Percentiles rank a stretch among this genome's conserved stretches.
phyloP scores from a whole-genome alignment of 2,797 vertebrate genomes.

The Pyrocephalus nanus region DNA sequence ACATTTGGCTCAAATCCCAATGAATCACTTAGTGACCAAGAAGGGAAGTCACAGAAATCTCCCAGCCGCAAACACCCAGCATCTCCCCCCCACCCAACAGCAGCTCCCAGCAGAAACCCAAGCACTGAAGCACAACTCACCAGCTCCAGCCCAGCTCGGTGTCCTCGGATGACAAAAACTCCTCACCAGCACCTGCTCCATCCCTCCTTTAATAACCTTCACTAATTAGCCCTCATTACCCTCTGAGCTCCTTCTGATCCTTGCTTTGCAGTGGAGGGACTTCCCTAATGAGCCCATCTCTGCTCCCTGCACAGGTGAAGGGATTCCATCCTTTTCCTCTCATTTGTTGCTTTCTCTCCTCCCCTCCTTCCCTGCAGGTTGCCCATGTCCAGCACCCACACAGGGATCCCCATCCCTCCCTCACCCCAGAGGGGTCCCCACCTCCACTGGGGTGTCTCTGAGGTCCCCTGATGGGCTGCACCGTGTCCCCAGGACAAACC shows the following conservation, averaged over 20 bases:
- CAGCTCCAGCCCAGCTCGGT: fast-evolving
- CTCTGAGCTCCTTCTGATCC: background rate
- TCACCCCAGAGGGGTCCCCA: background rate
- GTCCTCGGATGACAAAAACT: fast-evolving
- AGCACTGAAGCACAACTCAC: background rate
- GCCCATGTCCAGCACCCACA: fast-evolving
- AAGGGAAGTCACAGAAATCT: background rate
- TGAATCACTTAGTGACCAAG: background rate
- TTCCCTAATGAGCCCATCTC: background rate
- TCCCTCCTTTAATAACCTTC: background rate
- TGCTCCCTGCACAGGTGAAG: background rate
- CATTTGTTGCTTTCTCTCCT: background rate
- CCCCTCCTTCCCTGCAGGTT: background rate
- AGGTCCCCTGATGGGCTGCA: fast-evolving
- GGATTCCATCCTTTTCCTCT: background rate
- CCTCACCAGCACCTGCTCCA: fast-evolving
- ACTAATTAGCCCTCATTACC: background rate
- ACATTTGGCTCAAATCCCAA: background rate
- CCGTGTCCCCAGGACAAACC: fast-evolving
- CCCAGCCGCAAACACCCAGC: background rate
- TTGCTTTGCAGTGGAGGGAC: background rate
- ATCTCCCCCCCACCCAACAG: background rate
- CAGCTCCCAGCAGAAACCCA: background rate
- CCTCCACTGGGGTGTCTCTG: background rate
- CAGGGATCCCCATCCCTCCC: background rate